Base-by-base conservation (phyloP, 2,113 vertebrate genomes). In the Ceyx margarethae region DNA sequence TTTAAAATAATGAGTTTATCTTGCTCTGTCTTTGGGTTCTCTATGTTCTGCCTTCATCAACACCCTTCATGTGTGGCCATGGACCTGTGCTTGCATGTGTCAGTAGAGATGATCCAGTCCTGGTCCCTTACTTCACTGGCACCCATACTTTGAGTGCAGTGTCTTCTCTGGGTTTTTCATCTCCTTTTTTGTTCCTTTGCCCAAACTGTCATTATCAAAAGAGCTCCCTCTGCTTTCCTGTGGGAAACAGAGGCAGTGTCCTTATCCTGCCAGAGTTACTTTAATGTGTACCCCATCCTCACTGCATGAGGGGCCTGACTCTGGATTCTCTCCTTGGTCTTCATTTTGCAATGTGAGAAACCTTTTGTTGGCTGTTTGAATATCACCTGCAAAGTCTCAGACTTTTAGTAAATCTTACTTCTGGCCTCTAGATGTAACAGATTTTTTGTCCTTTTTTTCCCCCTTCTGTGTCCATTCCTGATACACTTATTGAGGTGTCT, bases 1-100 rank as follows among this genome's bases (percentile, higher is more conserved):
- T 92, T 93, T 78, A 21, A 45, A 89, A 88, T 90, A 90, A 89
- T 65, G 3, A 84, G 87, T 62, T 86, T 92, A 89, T 46, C 69
- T 90, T 64, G 20, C 17, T 84, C 83, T 86, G 0, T 61, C 69
- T 90, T 86, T 78, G 73, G 42, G 92, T 92, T 92, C 79, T 84
- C 66, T 89, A 2, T 83, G 35, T 81, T 90, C 50, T 46, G 1
- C 79, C 69, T 78, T 90, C 66, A 75, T 91, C 94, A 90, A 75
- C 84, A 81, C 40, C 62, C 66, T 78, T 84, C 68, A 54, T 35
- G 53, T 42, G 43, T 87, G 35, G n/a, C 40, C 53, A 20, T 61
- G 42, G n/a, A 81, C 35, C 45, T 75, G 25, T 77, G 18, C 40
- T 95, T 75, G 8, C 0, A 0, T 68, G 15, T 89, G 53, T 21